Conservation (phyloP, 2,888 invertebrate species). For the Tenthredo scrophulariae region DNA sequence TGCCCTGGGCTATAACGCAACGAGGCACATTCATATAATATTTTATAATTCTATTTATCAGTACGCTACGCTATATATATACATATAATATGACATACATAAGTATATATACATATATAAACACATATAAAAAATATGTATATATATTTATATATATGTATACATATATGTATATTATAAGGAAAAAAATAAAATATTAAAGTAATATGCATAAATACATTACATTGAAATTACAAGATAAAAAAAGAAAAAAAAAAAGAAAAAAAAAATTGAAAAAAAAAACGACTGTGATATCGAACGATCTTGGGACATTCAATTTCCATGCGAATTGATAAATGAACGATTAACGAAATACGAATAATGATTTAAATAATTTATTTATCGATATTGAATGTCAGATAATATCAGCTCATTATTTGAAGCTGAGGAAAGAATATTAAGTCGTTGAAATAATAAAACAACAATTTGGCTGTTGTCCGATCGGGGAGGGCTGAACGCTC, state of each 20-base stretch:
- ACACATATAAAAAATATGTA: background rate
- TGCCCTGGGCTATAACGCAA: slow-evolving; percentile 59
- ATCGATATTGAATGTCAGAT: slow-evolving; percentile 74
- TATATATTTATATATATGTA: slow-evolving; percentile 60
- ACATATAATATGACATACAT: slow-evolving; percentile 25
- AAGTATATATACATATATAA: slow-evolving; percentile 62
- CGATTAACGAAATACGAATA: slow-evolving; percentile 70
- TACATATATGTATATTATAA: slow-evolving; percentile 63
- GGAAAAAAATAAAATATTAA: slow-evolving; percentile 69
- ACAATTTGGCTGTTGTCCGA: slow-evolving; percentile 74
- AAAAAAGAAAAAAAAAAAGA: slow-evolving; percentile 65
- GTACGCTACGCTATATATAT: slow-evolving; percentile 72
- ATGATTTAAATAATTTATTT: slow-evolving; percentile 66
- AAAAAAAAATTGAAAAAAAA: slow-evolving; percentile 68
- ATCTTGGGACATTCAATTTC: slow-evolving; percentile 78
- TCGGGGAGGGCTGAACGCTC: slow-evolving; percentile 75
- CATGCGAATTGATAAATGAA: slow-evolving; percentile 72
- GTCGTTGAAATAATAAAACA: slow-evolving; percentile 68
- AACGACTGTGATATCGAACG: slow-evolving; percentile 78
- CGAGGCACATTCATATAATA: slow-evolving; percentile 72
- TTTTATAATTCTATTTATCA: slow-evolving; percentile 77
- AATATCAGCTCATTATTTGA: slow-evolving; percentile 67
- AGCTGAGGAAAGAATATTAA: slow-evolving; percentile 70
- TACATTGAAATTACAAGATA: slow-evolving; percentile 71
- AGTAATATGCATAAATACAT: slow-evolving; percentile 75